phyloP scores from a whole-genome alignment of 2,113 vertebrate species.

The Xyliphius kryptos region DNA sequence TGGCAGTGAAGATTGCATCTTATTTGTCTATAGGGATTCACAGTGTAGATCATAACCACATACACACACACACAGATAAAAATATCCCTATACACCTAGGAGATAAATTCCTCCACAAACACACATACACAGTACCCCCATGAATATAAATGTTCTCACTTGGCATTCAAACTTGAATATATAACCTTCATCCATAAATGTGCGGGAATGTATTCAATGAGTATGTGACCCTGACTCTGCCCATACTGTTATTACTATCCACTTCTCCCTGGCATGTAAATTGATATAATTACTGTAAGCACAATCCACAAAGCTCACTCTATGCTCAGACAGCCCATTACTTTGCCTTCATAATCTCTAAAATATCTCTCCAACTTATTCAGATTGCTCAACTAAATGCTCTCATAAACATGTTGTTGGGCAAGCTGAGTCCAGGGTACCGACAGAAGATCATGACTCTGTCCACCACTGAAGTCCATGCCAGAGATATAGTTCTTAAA shows the following conservation, averaged over 20 bases:
- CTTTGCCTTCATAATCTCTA: constrained; percentile 31
- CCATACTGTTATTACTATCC: constrained; percentile 39
- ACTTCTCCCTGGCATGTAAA: constrained; percentile 44
- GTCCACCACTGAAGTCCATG: constrained; percentile 72
- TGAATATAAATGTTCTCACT: constrained; percentile 43
- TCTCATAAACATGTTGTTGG: constrained; percentile 68
- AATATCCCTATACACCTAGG: no score
- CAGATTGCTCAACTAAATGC: constrained; percentile 73
- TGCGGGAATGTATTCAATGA: constrained; percentile 26
- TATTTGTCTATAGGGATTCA: constrained; percentile 39
- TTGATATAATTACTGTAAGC: constrained; percentile 47
- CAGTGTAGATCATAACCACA: constrained; percentile 12
- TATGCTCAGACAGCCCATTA: constrained; percentile 35
- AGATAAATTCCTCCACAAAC: no score
- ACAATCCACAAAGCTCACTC: constrained; percentile 37
- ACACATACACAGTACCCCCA: constrained; percentile 17
- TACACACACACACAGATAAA: constrained; percentile 14
- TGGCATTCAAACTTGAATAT: constrained; percentile 33
- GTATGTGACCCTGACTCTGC: constrained; percentile 40
- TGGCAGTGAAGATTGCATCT: constrained; percentile 32
- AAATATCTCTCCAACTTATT: constrained; percentile 32
- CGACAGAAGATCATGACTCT: constrained; percentile 77
- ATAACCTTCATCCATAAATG: constrained; percentile 40
- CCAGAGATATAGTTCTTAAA: constrained; percentile 68
- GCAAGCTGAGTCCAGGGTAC: constrained; percentile 66